Evolutionary conservation across 1,140 invertebrate genomes (phyloP), one percentile per base, ranked within the genome.

Genomic region (Phymorhynchus buccinoides): DNA sequence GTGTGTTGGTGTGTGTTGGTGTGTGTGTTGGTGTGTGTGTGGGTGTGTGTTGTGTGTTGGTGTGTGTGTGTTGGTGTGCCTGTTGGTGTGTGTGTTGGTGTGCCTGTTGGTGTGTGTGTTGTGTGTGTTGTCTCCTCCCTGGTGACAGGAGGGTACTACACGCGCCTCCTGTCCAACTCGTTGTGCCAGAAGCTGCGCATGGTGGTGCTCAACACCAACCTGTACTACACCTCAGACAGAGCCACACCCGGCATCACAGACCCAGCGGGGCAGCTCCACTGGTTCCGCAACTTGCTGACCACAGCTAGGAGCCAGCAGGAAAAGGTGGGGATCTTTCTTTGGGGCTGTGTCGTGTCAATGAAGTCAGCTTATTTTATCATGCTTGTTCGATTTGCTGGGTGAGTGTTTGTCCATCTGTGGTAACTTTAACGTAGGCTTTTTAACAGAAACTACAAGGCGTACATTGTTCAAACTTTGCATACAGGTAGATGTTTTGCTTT

Each of bases 151-250:
- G 97, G 96, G 42, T 98, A 97, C 93, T 98, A 97, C 93, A 96
- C 96, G 84, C 96, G 96, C 86, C 96, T 96, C 89, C 87, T 86
- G 9, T 22, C 32, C 3, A 95, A 85, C 35, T n/a, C 73, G 4
- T 27, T 39, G 14, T 3, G 37, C 37, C 18, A 41, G 3, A 88
- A 86, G 86, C 94, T 97, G 12, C 94, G 96, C 73, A 96, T 98
- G 73, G 95, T 98, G 73, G 96, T 96, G 3, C 94, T 98, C 22
- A 98, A 98, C 93, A 98, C 97, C 73, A 97, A 97, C 92, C 94
- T 97, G 41, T 97, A 96, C 87, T 96, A 94, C 94, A 91, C 90
- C 30, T 91, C 88, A 42, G 93, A 94, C 89, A 88, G 90, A 66
- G 79, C 89, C 32, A 92, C 91, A 4, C 73, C 86, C 0, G 88